phyloP scores from a whole-genome alignment of 2,888 invertebrate species.

The Eilema griseolum region DNA sequence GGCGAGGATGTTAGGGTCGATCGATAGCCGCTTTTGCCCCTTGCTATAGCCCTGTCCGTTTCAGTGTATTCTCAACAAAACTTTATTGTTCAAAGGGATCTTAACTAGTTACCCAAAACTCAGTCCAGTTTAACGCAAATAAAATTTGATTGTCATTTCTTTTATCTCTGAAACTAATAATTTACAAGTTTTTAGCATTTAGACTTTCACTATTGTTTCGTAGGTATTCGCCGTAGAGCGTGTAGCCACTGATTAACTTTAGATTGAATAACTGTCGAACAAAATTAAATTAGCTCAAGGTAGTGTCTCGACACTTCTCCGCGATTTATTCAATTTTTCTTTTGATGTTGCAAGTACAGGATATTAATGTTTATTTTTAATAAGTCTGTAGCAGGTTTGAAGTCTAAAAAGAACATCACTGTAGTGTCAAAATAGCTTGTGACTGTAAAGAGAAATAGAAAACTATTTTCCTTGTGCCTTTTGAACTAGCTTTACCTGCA shows the following conservation, averaged over 20 bases:
- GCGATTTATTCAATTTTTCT: conserved; percentile 6
- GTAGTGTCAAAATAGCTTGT: not conserved
- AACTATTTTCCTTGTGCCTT: not conserved
- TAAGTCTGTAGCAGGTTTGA: not conserved
- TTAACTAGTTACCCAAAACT: conserved; percentile 48
- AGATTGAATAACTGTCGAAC: conserved; percentile 36
- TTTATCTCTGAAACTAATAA: conserved; percentile 30
- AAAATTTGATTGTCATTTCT: conserved; percentile 30
- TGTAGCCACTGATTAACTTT: conserved; percentile 34
- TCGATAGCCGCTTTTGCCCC: conserved; percentile 82
- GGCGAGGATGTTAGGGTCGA: conserved; percentile 77
- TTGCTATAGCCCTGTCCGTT: conserved; percentile 73
- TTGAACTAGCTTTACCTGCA: too few relatives aligned
- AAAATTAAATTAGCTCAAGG: conserved; percentile 50
- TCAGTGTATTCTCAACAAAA: conserved; percentile 66
- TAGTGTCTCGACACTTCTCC: conserved; percentile 27
- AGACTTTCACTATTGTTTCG: conserved; percentile 26
- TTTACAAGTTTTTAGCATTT: conserved; percentile 27
- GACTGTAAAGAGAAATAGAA: not conserved
- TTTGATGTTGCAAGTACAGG: conserved; percentile 6
- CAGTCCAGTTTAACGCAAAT: conserved; percentile 34
- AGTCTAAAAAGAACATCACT: not conserved
- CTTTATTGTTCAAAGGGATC: conserved; percentile 53
- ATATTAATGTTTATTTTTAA: not conserved
- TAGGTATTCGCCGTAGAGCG: conserved; percentile 21